Evolutionary conservation across 2,797 vertebrate species (phyloP).

Genomic region (Tokudaia muenninki): DNA sequence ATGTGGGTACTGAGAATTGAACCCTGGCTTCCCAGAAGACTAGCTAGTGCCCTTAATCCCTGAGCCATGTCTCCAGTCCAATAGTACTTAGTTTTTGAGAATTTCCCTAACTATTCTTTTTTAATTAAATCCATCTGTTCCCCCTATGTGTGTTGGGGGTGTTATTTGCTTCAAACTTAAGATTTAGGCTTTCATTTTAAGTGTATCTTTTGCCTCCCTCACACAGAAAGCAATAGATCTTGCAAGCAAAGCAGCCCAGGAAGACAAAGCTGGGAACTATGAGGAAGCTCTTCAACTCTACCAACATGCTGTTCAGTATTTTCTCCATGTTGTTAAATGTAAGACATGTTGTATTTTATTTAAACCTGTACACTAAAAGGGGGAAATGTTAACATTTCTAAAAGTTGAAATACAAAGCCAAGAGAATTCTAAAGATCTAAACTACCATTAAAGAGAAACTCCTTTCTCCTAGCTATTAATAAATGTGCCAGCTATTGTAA

Average conservation of each 20-base stretch:
- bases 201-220: conserved; percentile 60
- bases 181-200: conserved; percentile 52
- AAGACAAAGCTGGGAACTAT: conserved; percentile 96
- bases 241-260: conserved; percentile 95
- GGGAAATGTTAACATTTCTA: neutral
- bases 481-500: neutral
- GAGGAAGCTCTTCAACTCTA: conserved; percentile 96
- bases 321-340: conserved; percentile 98
- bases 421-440: conserved; percentile 41
- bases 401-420: conserved; percentile 16
- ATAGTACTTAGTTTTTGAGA: conserved; percentile 13
- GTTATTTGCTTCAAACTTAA: conserved; percentile 22
- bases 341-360: conserved; percentile 80
- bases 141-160: neutral
- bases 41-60: neutral
- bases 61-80: neutral
- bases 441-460: neutral
- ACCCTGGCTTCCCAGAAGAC: neutral
- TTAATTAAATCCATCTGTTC: neutral
- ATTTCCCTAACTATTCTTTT: neutral
- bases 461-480: neutral
- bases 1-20: neutral
- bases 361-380: neutral
- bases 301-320: conserved; percentile 96
- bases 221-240: conserved; percentile 97